Evolutionary conservation across 2,888 invertebrate genomes (phyloP).

Genomic region (Mactromeris polynyma): DNA sequence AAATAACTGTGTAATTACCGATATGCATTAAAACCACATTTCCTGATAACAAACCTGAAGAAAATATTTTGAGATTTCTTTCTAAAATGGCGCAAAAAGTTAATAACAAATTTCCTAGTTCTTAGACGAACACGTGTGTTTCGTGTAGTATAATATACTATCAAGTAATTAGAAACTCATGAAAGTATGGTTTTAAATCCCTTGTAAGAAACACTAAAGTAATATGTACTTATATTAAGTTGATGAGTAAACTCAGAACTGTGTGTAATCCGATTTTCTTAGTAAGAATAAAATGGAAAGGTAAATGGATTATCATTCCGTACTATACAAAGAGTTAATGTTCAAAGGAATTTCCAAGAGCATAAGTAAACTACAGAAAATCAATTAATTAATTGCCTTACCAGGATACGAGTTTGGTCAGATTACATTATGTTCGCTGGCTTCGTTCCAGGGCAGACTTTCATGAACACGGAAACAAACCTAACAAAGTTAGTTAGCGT

Average conservation of each 20-base stretch:
- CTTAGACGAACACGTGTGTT: neutral
- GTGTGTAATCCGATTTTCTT: neutral
- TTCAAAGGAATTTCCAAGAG: neutral
- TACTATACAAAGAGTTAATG: neutral
- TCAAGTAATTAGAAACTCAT: neutral
- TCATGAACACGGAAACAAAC: neutral
- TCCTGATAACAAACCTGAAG: neutral
- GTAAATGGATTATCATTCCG: constrained; percentile 1
- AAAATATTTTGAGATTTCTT: neutral
- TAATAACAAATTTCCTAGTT: too few relatives aligned
- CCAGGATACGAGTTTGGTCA: neutral
- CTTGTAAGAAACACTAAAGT: neutral
- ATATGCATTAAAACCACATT: neutral
- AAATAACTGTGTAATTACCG: neutral
- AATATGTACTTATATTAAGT: too few relatives aligned
- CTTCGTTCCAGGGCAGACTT: neutral
- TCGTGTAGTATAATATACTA: neutral
- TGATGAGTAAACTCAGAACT: too few relatives aligned
- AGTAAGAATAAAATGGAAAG: neutral
- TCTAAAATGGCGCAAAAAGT: neutral
- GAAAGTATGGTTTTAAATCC: neutral
- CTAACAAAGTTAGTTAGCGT: neutral
- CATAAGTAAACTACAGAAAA: neutral
- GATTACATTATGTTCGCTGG: neutral
- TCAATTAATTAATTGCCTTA: constrained; percentile 7